phyloP scores from a whole-genome alignment of 2,113 vertebrate species.

The Fregetta grallaria region DNA sequence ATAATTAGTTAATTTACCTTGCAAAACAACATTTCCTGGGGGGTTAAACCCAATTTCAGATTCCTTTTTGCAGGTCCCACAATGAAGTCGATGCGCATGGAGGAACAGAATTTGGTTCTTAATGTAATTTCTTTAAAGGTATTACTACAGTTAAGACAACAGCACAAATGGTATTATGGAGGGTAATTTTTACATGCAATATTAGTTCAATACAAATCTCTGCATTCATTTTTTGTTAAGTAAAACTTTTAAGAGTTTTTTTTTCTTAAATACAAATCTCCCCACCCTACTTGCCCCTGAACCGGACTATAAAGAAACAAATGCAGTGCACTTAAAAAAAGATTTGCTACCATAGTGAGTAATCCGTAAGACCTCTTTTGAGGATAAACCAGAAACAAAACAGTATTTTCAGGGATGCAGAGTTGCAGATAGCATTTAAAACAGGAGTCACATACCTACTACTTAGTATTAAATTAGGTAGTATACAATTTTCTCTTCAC shows the following conservation, averaged over 20 bases:
- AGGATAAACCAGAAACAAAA: not conserved
- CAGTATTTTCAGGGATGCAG: not conserved
- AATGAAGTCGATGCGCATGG: fast-evolving
- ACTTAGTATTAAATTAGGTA: constrained; percentile 7
- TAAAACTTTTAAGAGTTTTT: not conserved
- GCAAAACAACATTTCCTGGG: not conserved
- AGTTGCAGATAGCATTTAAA: not conserved
- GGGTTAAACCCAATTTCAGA: not conserved
- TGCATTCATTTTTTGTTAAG: not conserved
- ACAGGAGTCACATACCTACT: not conserved
- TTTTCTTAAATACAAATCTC: not conserved
- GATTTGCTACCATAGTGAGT: not conserved
- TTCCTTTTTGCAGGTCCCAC: not conserved
- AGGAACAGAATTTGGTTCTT: not conserved
- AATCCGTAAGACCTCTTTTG: not conserved
- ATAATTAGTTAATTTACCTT: not conserved
- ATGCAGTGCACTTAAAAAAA: fast-evolving
- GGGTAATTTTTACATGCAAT: fast-evolving
- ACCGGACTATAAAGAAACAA: fast-evolving
- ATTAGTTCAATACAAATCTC: not conserved
- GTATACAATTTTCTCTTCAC: constrained; percentile 28
- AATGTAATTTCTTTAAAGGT: fast-evolving
- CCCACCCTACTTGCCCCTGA: not conserved
- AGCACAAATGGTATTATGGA: fast-evolving
- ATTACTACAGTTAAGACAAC: not conserved